Percentiles rank a stretch among this genome's conserved stretches.
Conservation (phyloP, 2,888 invertebrate genomes). For the Carcina quercana region DNA sequence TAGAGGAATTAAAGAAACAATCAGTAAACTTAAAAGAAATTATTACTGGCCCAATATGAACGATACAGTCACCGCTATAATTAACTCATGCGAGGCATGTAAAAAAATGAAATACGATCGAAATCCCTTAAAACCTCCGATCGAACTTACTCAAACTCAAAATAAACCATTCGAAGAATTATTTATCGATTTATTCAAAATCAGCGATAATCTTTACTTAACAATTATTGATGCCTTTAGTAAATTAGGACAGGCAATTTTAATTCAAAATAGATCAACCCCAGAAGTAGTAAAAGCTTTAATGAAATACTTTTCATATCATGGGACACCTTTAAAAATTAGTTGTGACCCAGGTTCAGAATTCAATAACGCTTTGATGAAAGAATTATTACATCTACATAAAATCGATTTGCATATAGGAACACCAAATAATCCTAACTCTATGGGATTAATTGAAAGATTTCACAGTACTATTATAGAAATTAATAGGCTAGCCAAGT, state of each 20-base stretch:
- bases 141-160: conserved; percentile 22
- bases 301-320: conserved; percentile 21
- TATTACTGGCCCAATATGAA: conserved; percentile 14
- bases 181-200: conserved; percentile 19
- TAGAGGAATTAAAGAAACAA: conserved; percentile 13
- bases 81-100: conserved; percentile 11
- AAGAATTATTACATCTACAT: conserved; percentile 15
- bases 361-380: conserved; percentile 23
- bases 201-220: conserved; percentile 13
- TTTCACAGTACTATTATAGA: conserved; percentile 22
- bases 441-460: conserved; percentile 19
- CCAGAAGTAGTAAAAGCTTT: conserved; percentile 22
- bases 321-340: conserved; percentile 20
- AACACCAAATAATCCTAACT: conserved; percentile 21
- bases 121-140: conserved; percentile 19
- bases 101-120: conserved; percentile 9
- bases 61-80: conserved; percentile 9
- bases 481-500: conserved; percentile 23
- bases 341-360: conserved; percentile 22
- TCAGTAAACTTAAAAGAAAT: conserved; percentile 6
- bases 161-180: conserved; percentile 20
- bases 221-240: conserved; percentile 22
- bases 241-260: conserved; percentile 22
- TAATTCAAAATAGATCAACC: conserved; percentile 17
- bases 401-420: conserved; percentile 22